Evolutionary conservation across 2,888 invertebrate species (phyloP).

Genomic region (Dusona sp.): DNA sequence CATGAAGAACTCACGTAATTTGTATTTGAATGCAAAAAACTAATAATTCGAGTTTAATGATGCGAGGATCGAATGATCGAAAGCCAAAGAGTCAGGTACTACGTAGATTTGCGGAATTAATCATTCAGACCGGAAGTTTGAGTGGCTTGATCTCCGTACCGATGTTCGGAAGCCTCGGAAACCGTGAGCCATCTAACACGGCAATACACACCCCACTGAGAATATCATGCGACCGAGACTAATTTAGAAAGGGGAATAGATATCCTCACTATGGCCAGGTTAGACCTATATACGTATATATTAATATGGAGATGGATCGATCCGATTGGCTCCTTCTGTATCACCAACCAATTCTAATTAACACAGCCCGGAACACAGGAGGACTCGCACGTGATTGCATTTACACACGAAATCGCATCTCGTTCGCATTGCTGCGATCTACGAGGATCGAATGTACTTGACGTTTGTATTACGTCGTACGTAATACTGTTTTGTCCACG

Average conservation of each 20-base stretch:
- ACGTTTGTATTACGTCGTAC: constrained; percentile 14
- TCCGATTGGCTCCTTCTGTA: constrained; percentile 59
- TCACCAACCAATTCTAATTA: constrained; percentile 57
- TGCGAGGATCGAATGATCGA: background rate
- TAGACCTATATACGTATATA: background rate
- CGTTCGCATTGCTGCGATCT: constrained; percentile 39
- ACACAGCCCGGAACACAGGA: constrained; percentile 11
- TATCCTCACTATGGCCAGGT: constrained; percentile 29
- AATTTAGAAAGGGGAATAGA: constrained; percentile 39
- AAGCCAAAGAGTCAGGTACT: background rate
- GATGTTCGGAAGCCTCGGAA: background rate
- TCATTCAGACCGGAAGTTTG: constrained; percentile 23
- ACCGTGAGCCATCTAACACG: constrained; percentile 13
- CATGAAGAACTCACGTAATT: background rate
- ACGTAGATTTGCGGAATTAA: constrained; percentile 2
- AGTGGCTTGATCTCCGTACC: background rate
- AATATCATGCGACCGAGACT: constrained; percentile 46
- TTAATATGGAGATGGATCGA: constrained; percentile 57
- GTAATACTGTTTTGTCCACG: constrained; percentile 10
- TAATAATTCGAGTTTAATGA: background rate
- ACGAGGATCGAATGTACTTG: constrained; percentile 20
- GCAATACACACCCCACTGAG: constrained; percentile 20
- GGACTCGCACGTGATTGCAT: constrained; percentile 29
- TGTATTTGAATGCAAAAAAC: background rate
- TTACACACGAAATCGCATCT: constrained; percentile 24